Evolutionary conservation across 2,888 invertebrate species (phyloP), one percentile per base, ranked within the genome.

Genomic region (Lasioglossum figueresi): DNA sequence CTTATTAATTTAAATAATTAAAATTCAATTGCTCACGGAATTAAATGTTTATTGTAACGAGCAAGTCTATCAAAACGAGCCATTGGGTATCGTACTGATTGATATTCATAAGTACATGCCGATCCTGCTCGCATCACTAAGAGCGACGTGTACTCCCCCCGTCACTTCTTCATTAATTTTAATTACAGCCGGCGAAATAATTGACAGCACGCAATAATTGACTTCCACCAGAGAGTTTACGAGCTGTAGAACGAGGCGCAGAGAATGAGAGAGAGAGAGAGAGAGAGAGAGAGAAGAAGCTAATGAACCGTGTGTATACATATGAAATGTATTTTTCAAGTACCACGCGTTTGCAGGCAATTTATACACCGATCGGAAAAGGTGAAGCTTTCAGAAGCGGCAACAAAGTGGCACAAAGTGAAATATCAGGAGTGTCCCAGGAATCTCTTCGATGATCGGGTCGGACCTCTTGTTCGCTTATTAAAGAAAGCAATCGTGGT

Each of bases 351-450:
- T 83, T 70, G 56, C 23, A 52, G 45, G 77, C 74, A 83, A 79
- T 83, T 84, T 83, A 75, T 83, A 71, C 79, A 19, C 27, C 63
- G 84, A 45, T 45, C 37, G 79, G 48, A 59, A 72, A 79, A 83
- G 79, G 84, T 84, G 84, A 83, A 79, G 75, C 84, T 79, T 84
- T 76, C 71, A 56, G 70, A 78, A 72, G 84, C 78, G 78, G 74
- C 34, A 56, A 75, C 77, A 52, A 63, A 63, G 59, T 31, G 74
- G 52, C 78, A 45, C 56, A 83, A 71, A 84, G 75, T 77, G 83
- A 84, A 83, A 84, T 84, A 76, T 76, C 66, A 76, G 34, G 48
- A n/a, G 68, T 52, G 68, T 77, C 68, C 27, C 68, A 77, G 48
- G 78, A 79, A 83, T 79, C 79, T 79, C 79, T 79, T 76, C 76